phyloP scores from a whole-genome alignment of 2,888 invertebrate genomes.

The Neoitamus cyanurus region DNA sequence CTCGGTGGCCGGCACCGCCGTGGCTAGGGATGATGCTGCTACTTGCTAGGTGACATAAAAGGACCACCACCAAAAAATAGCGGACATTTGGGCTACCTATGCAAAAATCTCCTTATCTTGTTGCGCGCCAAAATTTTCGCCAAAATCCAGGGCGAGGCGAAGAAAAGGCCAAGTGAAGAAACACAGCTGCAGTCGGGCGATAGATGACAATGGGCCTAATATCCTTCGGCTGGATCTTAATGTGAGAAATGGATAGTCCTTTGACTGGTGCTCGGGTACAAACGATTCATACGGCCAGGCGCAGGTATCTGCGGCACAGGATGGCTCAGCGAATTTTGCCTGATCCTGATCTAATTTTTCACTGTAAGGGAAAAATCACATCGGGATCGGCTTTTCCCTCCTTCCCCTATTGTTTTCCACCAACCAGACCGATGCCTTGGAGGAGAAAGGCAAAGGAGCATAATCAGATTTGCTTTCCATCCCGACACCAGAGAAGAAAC shows the following conservation, averaged over 20 bases:
- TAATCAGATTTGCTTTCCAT: conserved; percentile 47
- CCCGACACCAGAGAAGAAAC: conserved; percentile 39
- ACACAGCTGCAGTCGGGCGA: conserved; percentile 47
- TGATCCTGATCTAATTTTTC: conserved; percentile 26
- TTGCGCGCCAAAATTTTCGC: conserved; percentile 41
- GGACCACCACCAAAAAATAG: conserved; percentile 23
- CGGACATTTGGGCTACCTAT: conserved; percentile 14
- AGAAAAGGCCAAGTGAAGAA: conserved; percentile 14
- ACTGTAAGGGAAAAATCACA: neutral
- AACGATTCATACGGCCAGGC: neutral
- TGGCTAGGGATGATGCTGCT: neutral
- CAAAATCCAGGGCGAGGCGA: neutral
- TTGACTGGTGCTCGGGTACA: neutral
- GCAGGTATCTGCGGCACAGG: neutral
- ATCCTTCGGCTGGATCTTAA: conserved; percentile 49
- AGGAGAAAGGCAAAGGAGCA: conserved; percentile 24
- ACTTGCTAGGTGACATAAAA: conserved; percentile 16
- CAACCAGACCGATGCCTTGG: neutral
- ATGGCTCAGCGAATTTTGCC: neutral
- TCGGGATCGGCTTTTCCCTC: neutral
- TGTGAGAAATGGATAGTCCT: conserved; percentile 45
- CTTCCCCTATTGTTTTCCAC: neutral
- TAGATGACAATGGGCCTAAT: conserved; percentile 41
- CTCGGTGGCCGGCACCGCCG: neutral
- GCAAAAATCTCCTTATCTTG: conserved; percentile 14